Evolutionary conservation across 2,797 vertebrate genomes (phyloP).

Genomic region (Lycodopsis pacificus): DNA sequence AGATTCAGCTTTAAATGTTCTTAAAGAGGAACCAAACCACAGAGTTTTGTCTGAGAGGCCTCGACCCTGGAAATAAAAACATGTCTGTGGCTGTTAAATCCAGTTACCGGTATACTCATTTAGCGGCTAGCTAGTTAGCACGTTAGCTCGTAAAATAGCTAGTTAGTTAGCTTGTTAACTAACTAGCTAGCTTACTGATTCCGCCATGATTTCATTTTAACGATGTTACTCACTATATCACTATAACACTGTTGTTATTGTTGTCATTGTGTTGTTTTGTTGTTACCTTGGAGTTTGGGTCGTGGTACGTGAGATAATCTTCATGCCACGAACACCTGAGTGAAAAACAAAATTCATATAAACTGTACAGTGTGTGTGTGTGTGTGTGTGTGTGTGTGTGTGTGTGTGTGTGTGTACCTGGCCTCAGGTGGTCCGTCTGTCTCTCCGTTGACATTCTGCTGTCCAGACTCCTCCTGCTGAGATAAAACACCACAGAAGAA

Average conservation of each 20-base stretch:
- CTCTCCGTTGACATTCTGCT: constrained; percentile 42
- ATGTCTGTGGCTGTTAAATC: too few relatives aligned
- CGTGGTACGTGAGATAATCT: constrained; percentile 52
- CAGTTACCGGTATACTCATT: too few relatives aligned
- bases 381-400: constrained; percentile 4
- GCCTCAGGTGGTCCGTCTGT: constrained; percentile 56
- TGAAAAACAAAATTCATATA: neutral
- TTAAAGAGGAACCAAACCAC: too few relatives aligned
- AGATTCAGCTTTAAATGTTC: neutral
- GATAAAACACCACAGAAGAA: neutral
- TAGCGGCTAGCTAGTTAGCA: too few relatives aligned
- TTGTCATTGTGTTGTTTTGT: neutral
- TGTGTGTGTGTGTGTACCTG: constrained; percentile 60
- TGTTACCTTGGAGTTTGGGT: constrained; percentile 66
- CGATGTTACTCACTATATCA: too few relatives aligned
- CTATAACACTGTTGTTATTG: neutral
- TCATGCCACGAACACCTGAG: constrained; percentile 65
- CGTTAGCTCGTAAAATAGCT: too few relatives aligned
- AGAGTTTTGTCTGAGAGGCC: too few relatives aligned
- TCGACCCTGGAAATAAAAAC: too few relatives aligned
- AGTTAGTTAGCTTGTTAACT: too few relatives aligned
- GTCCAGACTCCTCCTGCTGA: constrained; percentile 52
- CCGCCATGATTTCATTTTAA: too few relatives aligned
- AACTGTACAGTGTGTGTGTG: constrained; percentile 11
- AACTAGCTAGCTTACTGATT: too few relatives aligned